Evolutionary conservation across 2,797 vertebrate species (phyloP), one percentile per base, ranked within the genome.

Genomic region (Moxostoma hubbsi): DNA sequence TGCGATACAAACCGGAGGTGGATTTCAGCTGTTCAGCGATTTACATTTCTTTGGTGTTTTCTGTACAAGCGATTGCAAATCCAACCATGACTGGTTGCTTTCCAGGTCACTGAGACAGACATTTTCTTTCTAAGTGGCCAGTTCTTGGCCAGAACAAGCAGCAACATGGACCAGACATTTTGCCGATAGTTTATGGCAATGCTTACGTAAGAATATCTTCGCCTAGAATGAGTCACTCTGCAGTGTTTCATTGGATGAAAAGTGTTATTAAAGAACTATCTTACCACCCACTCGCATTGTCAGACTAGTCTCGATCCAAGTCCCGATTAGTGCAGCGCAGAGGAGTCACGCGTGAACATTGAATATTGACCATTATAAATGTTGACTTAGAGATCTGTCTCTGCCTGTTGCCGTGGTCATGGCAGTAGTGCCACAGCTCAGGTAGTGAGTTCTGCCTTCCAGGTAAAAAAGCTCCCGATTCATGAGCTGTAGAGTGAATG

Each of bases 361-460:
- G 50, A 9, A 71, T 69, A 62, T 62, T 61, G 73, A 66, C 18
- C 50, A 75, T 55, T 75, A 75, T 11, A 50, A 59, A 57, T 63
- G 63, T 74, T 74, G 75, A 77, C 65, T 47, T 58, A 69, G 45
- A 59, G 24, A 13, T 6, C 65, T 53, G 16, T 54, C 36, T 24
- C 24, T 8, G 75, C 75, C 59, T n/a, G 47, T 47, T 13, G 24
- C 55, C 2, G 47, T 54, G 75, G 75, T 77, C 75, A 45, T 16
- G 13, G 57, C 64, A 55, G 62, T 10, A 0, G 51, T 47, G 45
- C 63, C 4, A 9, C 8, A 1, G 45, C 64, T 76, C 64, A 68
- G 64, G 64, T 76, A 54, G 16, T 67, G 64, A 67, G 75, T 66
- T 49, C 64, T 59, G 64, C 54, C 75, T 55, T 77, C 45, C 47